Conservation (phyloP, 2,797 vertebrate genomes). For the Peromyscus attwateri region DNA sequence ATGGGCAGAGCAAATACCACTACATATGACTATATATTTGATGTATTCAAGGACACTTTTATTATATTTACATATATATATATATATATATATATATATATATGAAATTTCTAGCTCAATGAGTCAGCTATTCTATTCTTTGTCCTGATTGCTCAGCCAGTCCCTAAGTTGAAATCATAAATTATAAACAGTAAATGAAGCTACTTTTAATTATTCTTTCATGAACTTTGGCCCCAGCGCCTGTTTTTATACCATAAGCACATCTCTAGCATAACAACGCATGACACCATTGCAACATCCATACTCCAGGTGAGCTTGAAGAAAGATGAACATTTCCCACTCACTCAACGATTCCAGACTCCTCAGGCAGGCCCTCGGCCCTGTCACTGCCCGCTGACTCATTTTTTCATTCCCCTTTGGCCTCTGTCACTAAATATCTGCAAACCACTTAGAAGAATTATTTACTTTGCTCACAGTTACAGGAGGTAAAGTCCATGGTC, state of each 20-base stretch:
- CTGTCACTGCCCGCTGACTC: neutral
- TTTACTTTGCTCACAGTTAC: neutral
- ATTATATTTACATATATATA: no score
- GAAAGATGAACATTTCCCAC: neutral
- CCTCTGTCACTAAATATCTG: neutral
- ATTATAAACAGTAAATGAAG: neutral
- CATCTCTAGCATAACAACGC: neutral
- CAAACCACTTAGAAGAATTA: neutral
- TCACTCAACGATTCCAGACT: rapidly evolving
- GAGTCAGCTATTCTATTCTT: neutral
- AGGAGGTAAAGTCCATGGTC: neutral
- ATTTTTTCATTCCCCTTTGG: neutral
- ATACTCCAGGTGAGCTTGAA: neutral
- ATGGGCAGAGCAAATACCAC: no score
- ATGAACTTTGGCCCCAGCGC: neutral
- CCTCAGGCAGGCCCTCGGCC: neutral
- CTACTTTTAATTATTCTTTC: neutral
- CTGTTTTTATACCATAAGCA: neutral
- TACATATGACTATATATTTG: neutral
- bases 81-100: no score
- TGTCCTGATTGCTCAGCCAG: neutral
- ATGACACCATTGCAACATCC: neutral
- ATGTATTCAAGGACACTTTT: neutral
- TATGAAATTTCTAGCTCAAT: neutral
- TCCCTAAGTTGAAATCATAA: neutral